These are phyloP conservation scores for Crenuchus spilurus DNA, from an alignment of 2,797 vertebrate species.

Conservation along the genomic window DNA sequence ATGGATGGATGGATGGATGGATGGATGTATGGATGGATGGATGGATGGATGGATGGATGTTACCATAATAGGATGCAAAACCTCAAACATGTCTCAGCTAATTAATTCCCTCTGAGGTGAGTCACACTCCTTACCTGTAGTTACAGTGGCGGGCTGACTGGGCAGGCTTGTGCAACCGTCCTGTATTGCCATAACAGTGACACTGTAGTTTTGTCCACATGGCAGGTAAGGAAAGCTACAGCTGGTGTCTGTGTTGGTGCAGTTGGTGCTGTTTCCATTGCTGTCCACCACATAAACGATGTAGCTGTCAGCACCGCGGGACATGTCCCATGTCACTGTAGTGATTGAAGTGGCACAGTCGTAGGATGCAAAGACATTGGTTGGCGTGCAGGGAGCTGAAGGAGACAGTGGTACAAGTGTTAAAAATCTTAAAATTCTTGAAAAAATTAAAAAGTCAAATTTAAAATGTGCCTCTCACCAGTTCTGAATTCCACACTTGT, in stretches of 20 bases:
- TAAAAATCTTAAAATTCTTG: neutral
- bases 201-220: conserved; percentile 77
- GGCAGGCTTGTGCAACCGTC: conserved; percentile 63
- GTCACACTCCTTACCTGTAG: conserved; percentile 65
- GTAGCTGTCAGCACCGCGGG: conserved; percentile 66
- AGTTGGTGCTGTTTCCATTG: conserved; percentile 56
- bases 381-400: conserved; percentile 76
- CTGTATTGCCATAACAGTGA: conserved; percentile 66
- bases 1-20: too few species aligned
- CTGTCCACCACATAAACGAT: conserved; percentile 61
- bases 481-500: conserved; percentile 56
- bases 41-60: too few species aligned
- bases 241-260: conserved; percentile 56
- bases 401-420: neutral
- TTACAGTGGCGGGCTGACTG: conserved; percentile 56
- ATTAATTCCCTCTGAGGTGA: neutral
- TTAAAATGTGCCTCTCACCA: conserved; percentile 70
- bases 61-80: too few species aligned
- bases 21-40: too few species aligned
- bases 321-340: conserved; percentile 68
- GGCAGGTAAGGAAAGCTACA: conserved; percentile 66
- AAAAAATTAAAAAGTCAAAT: too few species aligned
- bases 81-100: too few species aligned
- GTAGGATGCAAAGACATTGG: conserved; percentile 46
- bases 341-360: conserved; percentile 69